Base-by-base conservation (phyloP, 2,888 invertebrate species). In the Oeneis ivallda region DNA sequence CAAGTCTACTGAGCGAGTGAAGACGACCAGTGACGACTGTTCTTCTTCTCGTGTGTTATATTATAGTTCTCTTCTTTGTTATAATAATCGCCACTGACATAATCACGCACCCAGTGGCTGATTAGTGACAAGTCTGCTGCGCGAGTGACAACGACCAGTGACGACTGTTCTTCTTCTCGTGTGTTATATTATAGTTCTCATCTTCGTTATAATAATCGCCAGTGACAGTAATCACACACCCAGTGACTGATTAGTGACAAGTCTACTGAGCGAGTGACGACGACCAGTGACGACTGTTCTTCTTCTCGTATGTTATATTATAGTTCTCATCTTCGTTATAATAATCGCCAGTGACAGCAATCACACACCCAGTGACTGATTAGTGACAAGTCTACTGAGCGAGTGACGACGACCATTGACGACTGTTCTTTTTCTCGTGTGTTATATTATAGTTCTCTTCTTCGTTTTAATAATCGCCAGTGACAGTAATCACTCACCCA, bases 301-400 rank as follows among this genome's bases (percentile, higher is more conserved):
- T 47, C 15, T 53, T 53, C 4, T 34, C n/a, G 1, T 41, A 6
- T 37, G 26, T 26, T 26, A 26, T 26, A 26, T 47, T 15, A 17
- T 8, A 47, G 7, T 47, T 47, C 45, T 47, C 17, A 0, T 15
- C 17, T 47, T 47, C 45, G 34, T n/a, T 1, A 39, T 10, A 17
- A 17, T 39, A 39, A 17, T 13, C 41, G 17, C 15, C 37, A 67
- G 50, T 65, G 64, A 60, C 52, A 67, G 68, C 53, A 67, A 70
- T 72, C 76, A 70, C 32, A 59, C 53, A 72, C 74, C 74, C 73
- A 74, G 74, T 77, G 76, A 76, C 71, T 73, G 66, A 74, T 62
- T 39, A 49, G 41, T 26, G 57, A 74, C 71, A 65, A 75, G 71
- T 72, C 75, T 59, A 68, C 71, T 72, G 70, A 68, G 61, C 10